These are phyloP conservation scores for Lithophane leautieri DNA, from an alignment of 2,888 invertebrate genomes.

Conservation along the genomic window DNA sequence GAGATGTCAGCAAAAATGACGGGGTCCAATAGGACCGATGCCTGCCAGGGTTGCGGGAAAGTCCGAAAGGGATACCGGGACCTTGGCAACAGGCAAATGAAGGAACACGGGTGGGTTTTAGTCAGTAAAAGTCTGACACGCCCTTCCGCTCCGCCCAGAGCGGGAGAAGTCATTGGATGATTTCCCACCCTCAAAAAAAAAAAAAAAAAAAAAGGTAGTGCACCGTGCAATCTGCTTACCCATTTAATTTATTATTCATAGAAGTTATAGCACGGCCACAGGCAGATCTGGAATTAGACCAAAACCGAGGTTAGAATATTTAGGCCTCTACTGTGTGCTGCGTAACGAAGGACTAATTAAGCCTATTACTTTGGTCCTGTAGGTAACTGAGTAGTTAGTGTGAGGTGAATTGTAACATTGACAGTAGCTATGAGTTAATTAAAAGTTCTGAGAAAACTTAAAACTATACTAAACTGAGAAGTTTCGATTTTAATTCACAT, in stretches of 20 bases:
- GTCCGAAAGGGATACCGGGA: no score
- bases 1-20: no score
- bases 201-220: no score
- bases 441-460: background rate
- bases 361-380: slow-evolving; percentile 36
- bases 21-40: no score
- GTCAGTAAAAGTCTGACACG: no score
- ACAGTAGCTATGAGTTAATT: background rate
- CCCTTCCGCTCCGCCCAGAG: no score
- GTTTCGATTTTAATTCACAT: background rate
- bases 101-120: no score
- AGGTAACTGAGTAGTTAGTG: slow-evolving; percentile 12
- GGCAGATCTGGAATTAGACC: slow-evolving; percentile 56
- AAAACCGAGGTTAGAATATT: slow-evolving; percentile 49
- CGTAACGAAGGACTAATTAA: slow-evolving; percentile 40
- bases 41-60: no score
- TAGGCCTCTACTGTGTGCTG: slow-evolving; percentile 15
- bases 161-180: no score
- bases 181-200: no score
- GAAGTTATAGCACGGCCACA: slow-evolving; percentile 41
- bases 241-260: slow-evolving; percentile 54
- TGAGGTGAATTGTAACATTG: background rate
- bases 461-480: background rate
- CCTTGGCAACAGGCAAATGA: no score
- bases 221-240: slow-evolving; percentile 42